Conservation (phyloP, 2,797 vertebrate genomes). For the Pygocentrus nattereri region DNA sequence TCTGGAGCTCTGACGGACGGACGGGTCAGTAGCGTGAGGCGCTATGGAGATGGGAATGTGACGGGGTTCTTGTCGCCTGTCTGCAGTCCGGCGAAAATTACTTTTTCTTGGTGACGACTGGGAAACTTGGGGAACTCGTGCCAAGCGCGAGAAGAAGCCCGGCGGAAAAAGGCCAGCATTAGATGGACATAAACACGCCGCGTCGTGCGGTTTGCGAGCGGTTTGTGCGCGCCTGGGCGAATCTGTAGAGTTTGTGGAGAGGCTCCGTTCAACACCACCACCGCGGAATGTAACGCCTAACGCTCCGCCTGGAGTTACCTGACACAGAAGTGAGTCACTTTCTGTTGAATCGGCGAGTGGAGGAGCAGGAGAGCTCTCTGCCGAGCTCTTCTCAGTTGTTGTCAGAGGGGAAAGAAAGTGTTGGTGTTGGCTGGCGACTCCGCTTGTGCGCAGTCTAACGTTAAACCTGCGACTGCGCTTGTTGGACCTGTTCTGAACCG, state of each 20-base stretch:
- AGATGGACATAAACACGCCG: conserved; percentile 47
- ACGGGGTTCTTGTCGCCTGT: not conserved
- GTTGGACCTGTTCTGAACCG: no score
- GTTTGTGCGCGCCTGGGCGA: conserved; percentile 25
- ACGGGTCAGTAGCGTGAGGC: not conserved
- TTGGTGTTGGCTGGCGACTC: not conserved
- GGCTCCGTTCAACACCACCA: conserved; percentile 31
- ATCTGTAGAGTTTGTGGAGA: conserved; percentile 37
- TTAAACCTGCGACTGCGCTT: no score
- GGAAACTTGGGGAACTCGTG: conserved; percentile 55
- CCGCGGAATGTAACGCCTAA: conserved; percentile 61
- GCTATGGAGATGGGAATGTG: conserved; percentile 40
- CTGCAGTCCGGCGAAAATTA: conserved; percentile 24
- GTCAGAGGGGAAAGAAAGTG: not conserved
- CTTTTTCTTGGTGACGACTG: conserved; percentile 14
- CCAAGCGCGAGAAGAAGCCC: conserved; percentile 11
- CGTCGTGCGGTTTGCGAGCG: conserved; percentile 3
- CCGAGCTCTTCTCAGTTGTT: no score
- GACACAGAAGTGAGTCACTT: conserved; percentile 17
- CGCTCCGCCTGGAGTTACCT: not conserved
- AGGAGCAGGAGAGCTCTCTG: no score
- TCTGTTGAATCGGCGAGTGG: not conserved
- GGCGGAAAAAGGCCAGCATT: not conserved
- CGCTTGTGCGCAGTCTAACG: no score
- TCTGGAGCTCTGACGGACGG: not conserved